Evolutionary conservation across 1,140 invertebrate genomes (phyloP).

Genomic region (Penaeus chinensis): DNA sequence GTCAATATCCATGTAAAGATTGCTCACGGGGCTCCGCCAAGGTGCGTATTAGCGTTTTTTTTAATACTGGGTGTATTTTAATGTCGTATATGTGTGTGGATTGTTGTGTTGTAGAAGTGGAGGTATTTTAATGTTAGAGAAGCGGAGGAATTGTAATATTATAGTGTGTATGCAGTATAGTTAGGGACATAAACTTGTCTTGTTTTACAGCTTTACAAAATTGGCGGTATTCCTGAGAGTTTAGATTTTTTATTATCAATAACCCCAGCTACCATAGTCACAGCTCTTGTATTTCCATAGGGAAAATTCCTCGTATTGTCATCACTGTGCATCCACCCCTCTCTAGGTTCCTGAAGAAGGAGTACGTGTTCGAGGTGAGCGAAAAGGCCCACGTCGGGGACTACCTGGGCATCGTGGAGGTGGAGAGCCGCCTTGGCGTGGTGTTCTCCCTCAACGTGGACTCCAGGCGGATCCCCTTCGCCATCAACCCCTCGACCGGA

Average conservation of each 20-base stretch:
- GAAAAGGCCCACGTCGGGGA: constrained; percentile 90
- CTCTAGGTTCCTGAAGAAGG: constrained; percentile 87
- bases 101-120: too few relatives aligned
- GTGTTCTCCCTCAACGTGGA: constrained; percentile 82
- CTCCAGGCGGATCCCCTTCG: constrained; percentile 89
- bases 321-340: constrained; percentile 82
- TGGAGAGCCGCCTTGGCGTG: constrained; percentile 85
- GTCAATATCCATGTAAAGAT: constrained; percentile 75
- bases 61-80: too few relatives aligned
- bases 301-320: constrained; percentile 69
- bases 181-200: too few relatives aligned
- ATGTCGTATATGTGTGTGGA: too few relatives aligned
- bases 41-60: constrained; percentile 70
- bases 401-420: constrained; percentile 86
- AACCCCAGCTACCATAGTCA: too few relatives aligned
- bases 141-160: too few relatives aligned
- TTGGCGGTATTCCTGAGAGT: too few relatives aligned
- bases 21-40: constrained; percentile 80
- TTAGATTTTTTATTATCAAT: too few relatives aligned
- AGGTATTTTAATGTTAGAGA: too few relatives aligned
- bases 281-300: background rate
- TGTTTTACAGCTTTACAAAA: too few relatives aligned
- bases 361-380: constrained; percentile 88
- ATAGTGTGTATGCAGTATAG: too few relatives aligned
- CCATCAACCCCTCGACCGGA: constrained; percentile 87